These are phyloP conservation scores for Monopterus albus DNA, from an alignment of 2,113 vertebrate species.

Conservation along the genomic window DNA sequence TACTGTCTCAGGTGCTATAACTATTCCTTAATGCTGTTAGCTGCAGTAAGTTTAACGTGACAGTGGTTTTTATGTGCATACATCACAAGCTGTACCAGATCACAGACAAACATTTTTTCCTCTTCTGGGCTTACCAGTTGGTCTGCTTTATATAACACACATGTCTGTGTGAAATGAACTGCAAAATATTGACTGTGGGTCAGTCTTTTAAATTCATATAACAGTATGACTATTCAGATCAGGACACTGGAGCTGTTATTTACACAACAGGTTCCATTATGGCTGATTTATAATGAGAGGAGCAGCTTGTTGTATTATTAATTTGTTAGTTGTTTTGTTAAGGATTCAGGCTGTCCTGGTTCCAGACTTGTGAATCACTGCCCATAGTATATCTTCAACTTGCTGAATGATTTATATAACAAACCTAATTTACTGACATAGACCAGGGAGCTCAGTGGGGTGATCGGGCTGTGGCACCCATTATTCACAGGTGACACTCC, in stretches of 20 bases:
- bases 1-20: not conserved
- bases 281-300: not conserved
- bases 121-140: conserved; percentile 17
- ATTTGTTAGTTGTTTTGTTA: not conserved
- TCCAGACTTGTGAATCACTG: not conserved
- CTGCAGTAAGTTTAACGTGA: not conserved
- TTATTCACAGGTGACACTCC: conserved; percentile 9
- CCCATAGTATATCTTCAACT: not conserved
- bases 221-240: not conserved
- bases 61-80: not conserved
- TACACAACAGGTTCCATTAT: conserved; percentile 5
- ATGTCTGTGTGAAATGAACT: not conserved
- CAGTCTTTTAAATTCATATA: not conserved
- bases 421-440: not conserved
- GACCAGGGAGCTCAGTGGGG: not conserved
- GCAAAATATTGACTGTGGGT: not conserved
- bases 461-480: not conserved
- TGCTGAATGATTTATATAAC: not conserved
- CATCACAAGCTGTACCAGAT: not conserved
- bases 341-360: conserved; percentile 33
- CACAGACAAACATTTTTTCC: not conserved
- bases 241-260: not conserved
- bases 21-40: not conserved
- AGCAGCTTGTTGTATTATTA: not conserved
- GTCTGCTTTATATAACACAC: conserved; percentile 2